Percentiles rank a stretch among this genome's conserved stretches.
Evolutionary conservation across 2,113 vertebrate genomes (phyloP).

Genomic region (Thalassarche chlororhynchos): DNA sequence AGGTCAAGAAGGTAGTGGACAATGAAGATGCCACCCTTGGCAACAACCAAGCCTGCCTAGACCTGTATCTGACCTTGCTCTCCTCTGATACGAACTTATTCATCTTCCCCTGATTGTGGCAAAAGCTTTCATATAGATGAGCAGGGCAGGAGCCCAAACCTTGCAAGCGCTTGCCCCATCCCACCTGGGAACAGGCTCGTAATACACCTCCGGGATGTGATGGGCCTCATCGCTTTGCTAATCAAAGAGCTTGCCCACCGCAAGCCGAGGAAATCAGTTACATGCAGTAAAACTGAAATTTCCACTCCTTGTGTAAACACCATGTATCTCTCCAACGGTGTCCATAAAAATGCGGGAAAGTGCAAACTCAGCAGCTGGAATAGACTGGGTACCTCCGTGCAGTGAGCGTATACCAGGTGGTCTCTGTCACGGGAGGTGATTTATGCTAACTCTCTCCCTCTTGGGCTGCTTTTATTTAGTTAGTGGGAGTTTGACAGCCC

Average conservation of each 20-base stretch:
- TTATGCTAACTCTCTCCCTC: constrained; percentile 66
- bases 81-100: not conserved
- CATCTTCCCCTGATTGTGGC: not conserved
- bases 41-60: not conserved
- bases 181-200: not conserved
- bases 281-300: constrained; percentile 27
- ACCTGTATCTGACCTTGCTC: not conserved
- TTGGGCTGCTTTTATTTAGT: constrained; percentile 75
- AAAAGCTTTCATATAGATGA: not conserved
- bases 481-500: constrained; percentile 70
- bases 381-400: constrained; percentile 29
- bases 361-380: constrained; percentile 59
- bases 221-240: not conserved
- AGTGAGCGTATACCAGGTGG: constrained; percentile 67
- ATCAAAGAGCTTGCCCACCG: not conserved
- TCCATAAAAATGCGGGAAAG: constrained; percentile 41
- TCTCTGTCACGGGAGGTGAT: constrained; percentile 71
- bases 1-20: not conserved
- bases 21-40: not conserved
- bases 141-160: not conserved
- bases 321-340: constrained; percentile 26
- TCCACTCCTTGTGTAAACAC: constrained; percentile 66
- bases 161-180: not conserved
- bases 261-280: not conserved
- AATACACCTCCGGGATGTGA: accelerated